Evolutionary conservation across 2,888 invertebrate species (phyloP).

Genomic region (Folsomia manolachei): DNA sequence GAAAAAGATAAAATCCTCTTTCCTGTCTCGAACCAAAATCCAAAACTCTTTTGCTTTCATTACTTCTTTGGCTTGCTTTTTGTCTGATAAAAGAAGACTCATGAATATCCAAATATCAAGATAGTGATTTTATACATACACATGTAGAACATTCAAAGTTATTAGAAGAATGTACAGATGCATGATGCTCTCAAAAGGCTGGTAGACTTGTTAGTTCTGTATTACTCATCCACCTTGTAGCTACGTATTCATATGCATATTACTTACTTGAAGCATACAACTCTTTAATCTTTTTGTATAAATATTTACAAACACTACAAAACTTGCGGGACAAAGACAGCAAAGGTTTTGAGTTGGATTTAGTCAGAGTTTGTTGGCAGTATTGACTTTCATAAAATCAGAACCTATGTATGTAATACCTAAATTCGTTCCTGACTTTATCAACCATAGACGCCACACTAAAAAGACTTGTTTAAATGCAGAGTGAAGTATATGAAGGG

Average conservation of each 20-base stretch:
- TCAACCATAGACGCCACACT: too few species aligned
- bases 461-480: too few species aligned
- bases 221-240: background rate
- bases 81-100: background rate
- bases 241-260: background rate
- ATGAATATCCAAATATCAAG: background rate
- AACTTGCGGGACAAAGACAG: background rate
- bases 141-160: background rate
- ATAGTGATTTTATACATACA: background rate
- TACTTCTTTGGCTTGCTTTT: background rate
- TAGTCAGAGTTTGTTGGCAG: too few species aligned
- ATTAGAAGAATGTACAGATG: background rate
- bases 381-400: too few species aligned
- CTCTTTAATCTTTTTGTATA: conserved; percentile 22
- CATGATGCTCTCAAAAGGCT: background rate
- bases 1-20: background rate
- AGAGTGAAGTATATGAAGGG: background rate
- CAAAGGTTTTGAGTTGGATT: background rate
- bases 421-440: too few species aligned
- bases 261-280: background rate
- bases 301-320: conserved; percentile 17
- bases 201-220: background rate
- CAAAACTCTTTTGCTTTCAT: background rate
- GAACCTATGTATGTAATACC: too few species aligned
- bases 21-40: background rate